Evolutionary conservation across 2,797 vertebrate species (phyloP).

Genomic region (Lophius americanus): DNA sequence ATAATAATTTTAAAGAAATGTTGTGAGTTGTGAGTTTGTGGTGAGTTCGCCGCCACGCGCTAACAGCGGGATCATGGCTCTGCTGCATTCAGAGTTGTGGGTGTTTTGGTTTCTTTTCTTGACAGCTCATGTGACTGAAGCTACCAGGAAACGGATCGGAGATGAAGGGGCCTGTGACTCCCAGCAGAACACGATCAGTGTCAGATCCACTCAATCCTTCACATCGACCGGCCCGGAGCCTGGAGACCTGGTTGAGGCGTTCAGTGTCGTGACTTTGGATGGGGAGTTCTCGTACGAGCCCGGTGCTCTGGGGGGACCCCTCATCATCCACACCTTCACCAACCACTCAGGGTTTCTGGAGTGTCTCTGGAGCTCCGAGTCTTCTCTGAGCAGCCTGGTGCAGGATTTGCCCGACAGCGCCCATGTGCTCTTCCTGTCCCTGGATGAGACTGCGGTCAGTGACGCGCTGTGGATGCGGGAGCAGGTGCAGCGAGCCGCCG

Average conservation of each 20-base stretch:
- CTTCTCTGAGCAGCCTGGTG: constrained; percentile 74
- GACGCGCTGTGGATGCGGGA: constrained; percentile 83
- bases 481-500: constrained; percentile 67
- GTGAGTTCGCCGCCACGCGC: constrained; percentile 23
- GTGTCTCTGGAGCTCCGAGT: constrained; percentile 77
- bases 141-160: neutral
- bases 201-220: neutral
- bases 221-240: constrained; percentile 64
- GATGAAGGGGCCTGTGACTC: neutral
- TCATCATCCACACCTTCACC: constrained; percentile 83
- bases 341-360: constrained; percentile 84
- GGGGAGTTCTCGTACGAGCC: constrained; percentile 74
- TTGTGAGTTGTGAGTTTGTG: no score
- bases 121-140: constrained; percentile 18
- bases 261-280: constrained; percentile 75
- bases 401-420: constrained; percentile 66
- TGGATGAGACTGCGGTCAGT: constrained; percentile 75
- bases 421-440: constrained; percentile 77
- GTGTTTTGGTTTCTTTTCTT: constrained; percentile 40
- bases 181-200: neutral
- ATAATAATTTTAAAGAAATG: no score
- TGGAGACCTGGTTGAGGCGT: constrained; percentile 65
- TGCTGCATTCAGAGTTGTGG: constrained; percentile 13
- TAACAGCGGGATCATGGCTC: constrained; percentile 36
- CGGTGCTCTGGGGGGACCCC: constrained; percentile 26